Percentiles rank a stretch among this genome's conserved stretches.
Conservation (phyloP, 1,140 invertebrate genomes). For the Drosophila insularis region DNA sequence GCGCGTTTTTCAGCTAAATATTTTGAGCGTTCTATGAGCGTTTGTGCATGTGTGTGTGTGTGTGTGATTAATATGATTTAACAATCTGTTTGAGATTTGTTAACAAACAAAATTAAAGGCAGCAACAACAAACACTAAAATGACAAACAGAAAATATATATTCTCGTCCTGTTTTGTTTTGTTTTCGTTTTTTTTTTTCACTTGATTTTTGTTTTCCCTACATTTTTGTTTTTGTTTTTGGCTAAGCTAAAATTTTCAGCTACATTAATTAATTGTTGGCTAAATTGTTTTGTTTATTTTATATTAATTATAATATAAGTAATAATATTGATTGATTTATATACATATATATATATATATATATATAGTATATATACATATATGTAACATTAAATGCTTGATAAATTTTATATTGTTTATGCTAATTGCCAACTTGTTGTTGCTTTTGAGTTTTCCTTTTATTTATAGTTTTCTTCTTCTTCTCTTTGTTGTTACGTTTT, state of each 20-base stretch:
- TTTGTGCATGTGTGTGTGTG: slow-evolving; percentile 15
- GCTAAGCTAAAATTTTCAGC: slow-evolving; percentile 44
- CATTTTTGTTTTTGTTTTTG: slow-evolving; percentile 15
- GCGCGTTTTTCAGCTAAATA: slow-evolving; percentile 23
- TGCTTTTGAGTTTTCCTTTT: slow-evolving; percentile 19
- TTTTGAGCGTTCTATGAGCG: slow-evolving; percentile 43
- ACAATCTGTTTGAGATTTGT: slow-evolving; percentile 31
- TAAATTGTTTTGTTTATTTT: slow-evolving; percentile 35
- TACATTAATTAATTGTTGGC: slow-evolving; percentile 56
- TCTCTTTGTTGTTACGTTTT: slow-evolving; percentile 36
- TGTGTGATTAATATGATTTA: slow-evolving; percentile 43
- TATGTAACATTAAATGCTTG: slow-evolving; percentile 27
- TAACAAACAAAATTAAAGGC: slow-evolving; percentile 55
- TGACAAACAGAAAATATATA: not conserved
- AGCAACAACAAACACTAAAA: slow-evolving; percentile 42
- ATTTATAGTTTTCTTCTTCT: slow-evolving; percentile 11
- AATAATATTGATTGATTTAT: slow-evolving; percentile 43
- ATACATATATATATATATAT: slow-evolving; percentile 18
- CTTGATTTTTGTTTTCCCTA: not conserved
- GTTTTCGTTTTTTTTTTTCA: not conserved
- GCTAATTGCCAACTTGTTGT: slow-evolving; percentile 15
- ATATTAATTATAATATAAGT: slow-evolving; percentile 22
- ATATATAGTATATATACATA: slow-evolving; percentile 17
- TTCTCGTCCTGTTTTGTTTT: not conserved
- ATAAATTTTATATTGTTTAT: slow-evolving; percentile 15